Evolutionary conservation across 1,140 invertebrate species (phyloP), one percentile per base, ranked within the genome.

Genomic region (Drosophila paulistorum): DNA sequence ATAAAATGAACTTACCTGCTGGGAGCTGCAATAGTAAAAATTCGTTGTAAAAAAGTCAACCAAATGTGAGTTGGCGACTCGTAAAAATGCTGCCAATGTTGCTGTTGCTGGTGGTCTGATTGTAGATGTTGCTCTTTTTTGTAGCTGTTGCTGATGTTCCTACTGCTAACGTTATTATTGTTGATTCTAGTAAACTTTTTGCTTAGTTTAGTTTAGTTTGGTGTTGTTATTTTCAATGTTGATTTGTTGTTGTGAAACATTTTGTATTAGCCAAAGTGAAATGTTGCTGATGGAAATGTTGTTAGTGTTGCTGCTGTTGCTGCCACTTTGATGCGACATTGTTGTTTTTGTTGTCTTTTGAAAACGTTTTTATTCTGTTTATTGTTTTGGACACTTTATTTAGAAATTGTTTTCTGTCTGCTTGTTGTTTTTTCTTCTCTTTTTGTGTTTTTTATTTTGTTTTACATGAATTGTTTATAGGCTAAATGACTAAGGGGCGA

Each of bases 361-460:
- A 69, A 64, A 77, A 76, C 65, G 65, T 75, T 71, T 70, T 76
- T 68, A 54, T 51, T 51, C 45, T 71, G 74, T 79, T 85, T 86
- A 86, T 86, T 87, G 76, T 83, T 86, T 83, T 77, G 77, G 76
- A 59, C 83, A 86, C 83, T 86, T 82, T 79, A 66, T 71, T 75
- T 63, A 66, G 71, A 59, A 81, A 71, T 58, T 61, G 71, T 81
- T 68, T 73, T 76, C 68, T 69, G 63, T 76, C 33, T 69, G 42
- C 20, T 59, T 39, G 10, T 4, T 68, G 45, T 26, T 30, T 42
- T 54, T 20, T 30, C 35, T 37, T 37, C 35, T 33, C 13, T 33
- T 17, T 48, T 48, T 20, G 7, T 20, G 6, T 48, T 48, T 10
- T 26, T 37, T 37, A 10, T 37, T 51, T 59, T 41, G 14, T 59